Percentiles rank a stretch among this genome's conserved stretches.
These are phyloP conservation scores for Trochalopteron elliotii DNA, from an alignment of 2,113 vertebrate genomes.

Conservation along the genomic window DNA sequence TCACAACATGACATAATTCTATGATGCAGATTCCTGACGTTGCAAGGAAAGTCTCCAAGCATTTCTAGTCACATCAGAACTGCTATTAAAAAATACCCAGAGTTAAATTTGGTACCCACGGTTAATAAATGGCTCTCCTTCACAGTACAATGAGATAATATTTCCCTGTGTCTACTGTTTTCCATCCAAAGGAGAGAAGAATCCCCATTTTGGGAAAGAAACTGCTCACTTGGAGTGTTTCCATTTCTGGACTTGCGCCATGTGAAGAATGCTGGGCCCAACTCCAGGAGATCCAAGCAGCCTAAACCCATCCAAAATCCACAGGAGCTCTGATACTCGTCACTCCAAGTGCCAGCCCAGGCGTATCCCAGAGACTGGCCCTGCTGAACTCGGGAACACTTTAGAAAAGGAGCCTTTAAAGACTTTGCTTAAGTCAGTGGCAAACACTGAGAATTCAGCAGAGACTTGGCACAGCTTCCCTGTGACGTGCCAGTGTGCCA, in stretches of 20 bases:
- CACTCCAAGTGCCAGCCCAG: neutral
- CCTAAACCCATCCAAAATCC: conserved; percentile 31
- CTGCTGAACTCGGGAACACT: neutral
- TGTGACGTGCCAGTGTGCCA: accelerated
- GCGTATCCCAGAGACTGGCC: neutral
- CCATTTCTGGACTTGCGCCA: conserved; percentile 35
- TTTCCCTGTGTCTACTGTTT: conserved; percentile 30
- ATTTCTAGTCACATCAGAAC: neutral
- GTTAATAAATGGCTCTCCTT: conserved; percentile 30
- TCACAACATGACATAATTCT: neutral
- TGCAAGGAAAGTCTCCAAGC: conserved; percentile 21
- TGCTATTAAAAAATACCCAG: neutral
- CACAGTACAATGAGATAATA: neutral
- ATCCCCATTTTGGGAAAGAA: conserved; percentile 65
- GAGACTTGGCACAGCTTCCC: neutral
- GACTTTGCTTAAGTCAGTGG: neutral
- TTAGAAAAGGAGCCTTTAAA: neutral
- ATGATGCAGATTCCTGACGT: neutral
- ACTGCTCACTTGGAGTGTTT: conserved; percentile 47
- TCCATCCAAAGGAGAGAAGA: conserved; percentile 38
- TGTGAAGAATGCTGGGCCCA: conserved; percentile 32
- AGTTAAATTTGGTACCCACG: conserved; percentile 36
- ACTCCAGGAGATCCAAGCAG: conserved; percentile 44
- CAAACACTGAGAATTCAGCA: neutral
- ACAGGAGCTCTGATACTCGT: neutral